Evolutionary conservation across 2,888 invertebrate genomes (phyloP).

Genomic region (Callosobruchus maculatus): DNA sequence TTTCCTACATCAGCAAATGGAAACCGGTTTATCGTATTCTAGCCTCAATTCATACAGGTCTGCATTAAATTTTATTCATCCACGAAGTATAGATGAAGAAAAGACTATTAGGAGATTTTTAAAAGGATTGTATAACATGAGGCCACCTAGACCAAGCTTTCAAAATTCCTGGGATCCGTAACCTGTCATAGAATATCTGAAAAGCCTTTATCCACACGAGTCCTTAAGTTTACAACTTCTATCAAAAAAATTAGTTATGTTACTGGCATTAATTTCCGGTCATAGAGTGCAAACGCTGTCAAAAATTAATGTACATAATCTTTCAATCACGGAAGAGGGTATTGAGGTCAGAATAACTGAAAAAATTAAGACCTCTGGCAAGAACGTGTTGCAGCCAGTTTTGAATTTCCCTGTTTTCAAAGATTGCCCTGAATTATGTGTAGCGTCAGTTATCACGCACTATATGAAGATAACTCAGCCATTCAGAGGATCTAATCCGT

Average conservation of each 20-base stretch:
- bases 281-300: slow-evolving; percentile 15
- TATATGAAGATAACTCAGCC: too few species aligned
- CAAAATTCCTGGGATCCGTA: slow-evolving; percentile 14
- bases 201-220: slow-evolving; percentile 6
- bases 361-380: slow-evolving; percentile 13
- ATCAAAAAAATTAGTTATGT: slow-evolving; percentile 9
- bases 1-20: neutral
- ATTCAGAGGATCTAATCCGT: neutral
- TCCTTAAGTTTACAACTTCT: slow-evolving; percentile 6
- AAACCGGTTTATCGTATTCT: slow-evolving; percentile 3
- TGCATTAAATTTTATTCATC: neutral
- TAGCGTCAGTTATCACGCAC: slow-evolving; percentile 8
- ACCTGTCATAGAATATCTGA: slow-evolving; percentile 11
- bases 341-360: slow-evolving; percentile 9
- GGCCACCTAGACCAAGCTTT: slow-evolving; percentile 11
- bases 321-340: neutral
- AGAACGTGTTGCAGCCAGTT: slow-evolving; percentile 6
- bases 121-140: slow-evolving; percentile 9
- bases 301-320: slow-evolving; percentile 1
- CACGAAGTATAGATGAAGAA: neutral
- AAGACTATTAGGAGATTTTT: slow-evolving; percentile 8
- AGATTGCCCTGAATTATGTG: slow-evolving; percentile 12
- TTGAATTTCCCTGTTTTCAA: slow-evolving; percentile 7
- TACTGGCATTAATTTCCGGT: slow-evolving; percentile 11
- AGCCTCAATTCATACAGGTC: slow-evolving; percentile 5